A percentile compares a stretch with the other conserved stretches of the same genome.
Evolutionary conservation across 2,888 invertebrate genomes (phyloP).

Genomic region (Terebella lapidaria): DNA sequence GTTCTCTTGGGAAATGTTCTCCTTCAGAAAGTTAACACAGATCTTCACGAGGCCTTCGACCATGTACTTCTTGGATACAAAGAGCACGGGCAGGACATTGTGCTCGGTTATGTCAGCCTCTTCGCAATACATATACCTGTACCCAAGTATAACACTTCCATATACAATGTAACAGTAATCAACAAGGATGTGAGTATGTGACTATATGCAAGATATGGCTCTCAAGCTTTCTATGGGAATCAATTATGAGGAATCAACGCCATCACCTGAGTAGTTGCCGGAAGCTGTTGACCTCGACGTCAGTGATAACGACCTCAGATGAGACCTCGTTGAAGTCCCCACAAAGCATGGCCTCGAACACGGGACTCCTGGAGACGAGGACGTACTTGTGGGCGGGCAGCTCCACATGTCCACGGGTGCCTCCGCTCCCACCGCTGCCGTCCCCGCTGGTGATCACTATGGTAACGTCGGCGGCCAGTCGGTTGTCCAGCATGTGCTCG

Average conservation of each 20-base stretch:
- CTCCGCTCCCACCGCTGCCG: slow-evolving; percentile 3
- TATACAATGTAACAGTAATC: too few relatives aligned
- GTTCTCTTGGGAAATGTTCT: slow-evolving; percentile 62
- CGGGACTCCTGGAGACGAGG: slow-evolving; percentile 21
- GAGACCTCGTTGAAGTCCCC: slow-evolving; percentile 18
- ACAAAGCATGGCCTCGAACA: slow-evolving; percentile 24
- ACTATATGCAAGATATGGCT: too few relatives aligned
- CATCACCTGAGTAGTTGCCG: too few relatives aligned
- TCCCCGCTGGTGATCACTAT: neutral
- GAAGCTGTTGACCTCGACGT: too few relatives aligned
- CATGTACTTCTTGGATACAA: slow-evolving; percentile 70
- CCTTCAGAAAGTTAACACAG: slow-evolving; percentile 66
- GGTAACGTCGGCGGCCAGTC: slow-evolving; percentile 21
- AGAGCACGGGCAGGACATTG: slow-evolving; percentile 67
- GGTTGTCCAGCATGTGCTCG: slow-evolving; percentile 25
- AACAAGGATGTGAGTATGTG: too few relatives aligned
- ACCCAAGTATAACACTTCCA: too few relatives aligned
- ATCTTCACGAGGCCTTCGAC: slow-evolving; percentile 66
- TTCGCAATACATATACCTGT: slow-evolving; percentile 65
- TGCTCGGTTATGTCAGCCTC: slow-evolving; percentile 58
- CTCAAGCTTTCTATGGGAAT: too few relatives aligned
- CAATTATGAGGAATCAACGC: too few relatives aligned
- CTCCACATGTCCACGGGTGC: slow-evolving; percentile 29
- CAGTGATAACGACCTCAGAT: too few relatives aligned
- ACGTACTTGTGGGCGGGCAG: slow-evolving; percentile 28